phyloP scores from a whole-genome alignment of 2,888 invertebrate genomes.

The Homarus gammarus region DNA sequence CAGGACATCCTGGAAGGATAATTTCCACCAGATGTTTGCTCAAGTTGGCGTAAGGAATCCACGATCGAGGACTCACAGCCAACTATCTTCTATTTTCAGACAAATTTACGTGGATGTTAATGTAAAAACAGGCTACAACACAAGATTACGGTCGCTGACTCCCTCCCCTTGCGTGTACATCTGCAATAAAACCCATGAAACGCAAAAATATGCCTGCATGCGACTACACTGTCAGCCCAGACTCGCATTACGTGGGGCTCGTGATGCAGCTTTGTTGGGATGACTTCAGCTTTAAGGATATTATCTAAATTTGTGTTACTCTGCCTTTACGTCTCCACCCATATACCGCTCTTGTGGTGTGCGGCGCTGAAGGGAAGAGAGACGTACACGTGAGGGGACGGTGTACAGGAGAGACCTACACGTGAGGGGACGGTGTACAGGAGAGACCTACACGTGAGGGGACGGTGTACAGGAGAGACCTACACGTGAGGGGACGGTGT shows the following conservation, averaged over 20 bases:
- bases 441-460: no score
- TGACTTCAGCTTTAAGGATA: not conserved
- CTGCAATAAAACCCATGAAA: slow-evolving; percentile 8
- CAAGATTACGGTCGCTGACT: not conserved
- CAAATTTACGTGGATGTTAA: slow-evolving; percentile 2
- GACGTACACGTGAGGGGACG: no score
- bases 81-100: slow-evolving; percentile 12
- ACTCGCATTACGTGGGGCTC: not conserved
- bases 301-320: not conserved
- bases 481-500: no score
- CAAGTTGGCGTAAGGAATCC: slow-evolving; percentile 5
- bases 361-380: no score
- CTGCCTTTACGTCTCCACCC: not conserved
- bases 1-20: not conserved
- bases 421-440: no score
- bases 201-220: not conserved
- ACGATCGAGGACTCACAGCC: not conserved
- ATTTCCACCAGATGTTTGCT: slow-evolving; percentile 12
- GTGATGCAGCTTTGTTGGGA: not conserved
- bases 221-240: slow-evolving; percentile 6
- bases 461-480: no score
- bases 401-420: no score
- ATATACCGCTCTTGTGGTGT: no score
- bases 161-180: slow-evolving; percentile 6
- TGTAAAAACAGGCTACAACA: not conserved